Evolutionary conservation across 2,888 invertebrate genomes (phyloP), one percentile per base, ranked within the genome.

Genomic region (Drosophila multiciliata): DNA sequence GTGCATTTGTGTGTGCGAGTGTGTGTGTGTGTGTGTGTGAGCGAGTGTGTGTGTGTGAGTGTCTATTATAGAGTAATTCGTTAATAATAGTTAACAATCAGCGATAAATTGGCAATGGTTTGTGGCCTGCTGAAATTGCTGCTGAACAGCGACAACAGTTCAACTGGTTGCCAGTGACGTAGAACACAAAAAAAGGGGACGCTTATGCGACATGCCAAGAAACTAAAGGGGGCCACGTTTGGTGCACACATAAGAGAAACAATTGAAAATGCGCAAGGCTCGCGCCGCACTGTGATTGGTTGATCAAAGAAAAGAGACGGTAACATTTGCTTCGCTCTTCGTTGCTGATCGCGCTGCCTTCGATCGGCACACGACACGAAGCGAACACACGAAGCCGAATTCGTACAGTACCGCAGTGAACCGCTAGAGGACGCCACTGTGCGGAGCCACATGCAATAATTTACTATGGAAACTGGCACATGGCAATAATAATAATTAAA

Each of bases 71-170:
- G 75, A 75, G 83, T 80, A 87, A 83, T 88, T 73, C 75, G 78
- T 88, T 88, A 90, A 86, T 86, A 86, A 86, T 90, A 83, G 87
- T 90, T 86, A 81, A 83, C 87, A 86, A 90, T 86, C 75, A 81
- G 65, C 81, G 75, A 74, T 86, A 90, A 86, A 86, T 86, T 86
- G 90, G 62, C 81, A 86, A 73, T 74, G 66, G 61, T 63, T 66
- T 70, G 66, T 64, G 72, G 71, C 64, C 60, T 26, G 64, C 53
- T 76, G 61, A 66, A 58, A 58, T 49, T 55, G 59, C 29, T 36
- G 45, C 45, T 45, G 20, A 45, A 23, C 23, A 23, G 45, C 48
- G 64, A 20, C 57, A 32, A 33, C 17, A 54, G 36, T 26, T 49
- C 66, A 49, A 26, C 53, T 20, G 35, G n/a, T n/a, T 38, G 12